phyloP scores from a whole-genome alignment of 2,888 invertebrate species.

The Dendrolimus pini region DNA sequence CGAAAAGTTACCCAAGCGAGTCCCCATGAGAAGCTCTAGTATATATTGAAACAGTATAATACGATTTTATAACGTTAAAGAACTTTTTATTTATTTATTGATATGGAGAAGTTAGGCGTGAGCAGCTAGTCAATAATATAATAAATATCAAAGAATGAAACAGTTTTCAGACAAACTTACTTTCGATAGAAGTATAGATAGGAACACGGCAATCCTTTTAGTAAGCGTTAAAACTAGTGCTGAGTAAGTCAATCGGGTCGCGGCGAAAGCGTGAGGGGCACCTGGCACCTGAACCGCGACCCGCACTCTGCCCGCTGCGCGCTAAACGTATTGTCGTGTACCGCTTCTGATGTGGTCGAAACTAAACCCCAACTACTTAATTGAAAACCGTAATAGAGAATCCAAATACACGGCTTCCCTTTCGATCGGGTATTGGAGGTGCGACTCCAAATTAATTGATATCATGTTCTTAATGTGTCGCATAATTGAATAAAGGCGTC shows the following conservation, averaged over 20 bases:
- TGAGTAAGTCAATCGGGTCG: constrained; percentile 55
- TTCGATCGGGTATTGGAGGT: constrained; percentile 54
- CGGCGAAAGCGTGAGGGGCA: constrained; percentile 8
- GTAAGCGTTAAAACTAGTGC: constrained; percentile 58
- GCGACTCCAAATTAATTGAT: constrained; percentile 47
- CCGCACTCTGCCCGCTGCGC: constrained; percentile 22
- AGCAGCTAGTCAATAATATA: constrained; percentile 10
- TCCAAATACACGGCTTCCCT: constrained; percentile 66
- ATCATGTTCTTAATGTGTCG: constrained; percentile 32
- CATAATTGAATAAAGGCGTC: constrained; percentile 36
- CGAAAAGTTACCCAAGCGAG: no score
- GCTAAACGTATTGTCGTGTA: constrained; percentile 72
- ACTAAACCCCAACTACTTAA: constrained; percentile 69
- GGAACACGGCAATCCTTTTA: constrained; percentile 74
- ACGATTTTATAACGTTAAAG: no score
- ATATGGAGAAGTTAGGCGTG: no score
- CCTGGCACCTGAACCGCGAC: constrained; percentile 26
- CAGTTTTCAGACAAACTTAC: constrained; percentile 23
- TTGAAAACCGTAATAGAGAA: constrained; percentile 68
- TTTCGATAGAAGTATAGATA: constrained; percentile 48
- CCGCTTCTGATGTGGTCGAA: constrained; percentile 54
- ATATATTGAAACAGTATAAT: no score
- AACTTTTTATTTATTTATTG: no score
- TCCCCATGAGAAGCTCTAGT: no score
- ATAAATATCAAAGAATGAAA: constrained; percentile 13